phyloP scores from a whole-genome alignment of 2,797 vertebrate genomes.

The Graptemys geographica region DNA sequence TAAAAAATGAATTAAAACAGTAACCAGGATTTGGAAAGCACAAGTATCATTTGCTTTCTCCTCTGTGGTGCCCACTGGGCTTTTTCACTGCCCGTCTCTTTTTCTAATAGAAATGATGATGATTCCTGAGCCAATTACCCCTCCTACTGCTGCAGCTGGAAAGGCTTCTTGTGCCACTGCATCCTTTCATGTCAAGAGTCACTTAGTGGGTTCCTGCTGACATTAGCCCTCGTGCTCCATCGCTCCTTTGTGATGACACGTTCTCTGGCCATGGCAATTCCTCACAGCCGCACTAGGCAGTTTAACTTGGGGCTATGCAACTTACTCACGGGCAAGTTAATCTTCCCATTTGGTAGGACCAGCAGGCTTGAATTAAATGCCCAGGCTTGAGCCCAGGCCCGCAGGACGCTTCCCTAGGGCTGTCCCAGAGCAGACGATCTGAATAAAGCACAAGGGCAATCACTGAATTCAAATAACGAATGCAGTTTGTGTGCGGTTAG shows the following conservation, averaged over 20 bases:
- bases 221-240: background rate
- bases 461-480: background rate
- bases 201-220: background rate
- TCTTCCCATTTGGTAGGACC: background rate
- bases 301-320: too few species aligned
- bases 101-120: background rate
- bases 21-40: background rate
- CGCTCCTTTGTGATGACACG: background rate
- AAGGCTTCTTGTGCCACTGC: background rate
- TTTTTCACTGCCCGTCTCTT: background rate
- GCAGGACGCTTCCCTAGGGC: conserved; percentile 16
- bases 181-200: background rate
- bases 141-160: background rate
- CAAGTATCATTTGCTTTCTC: background rate
- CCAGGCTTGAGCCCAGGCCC: background rate
- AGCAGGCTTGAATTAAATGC: conserved; percentile 12
- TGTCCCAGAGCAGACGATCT: conserved; percentile 24
- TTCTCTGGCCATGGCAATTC: background rate
- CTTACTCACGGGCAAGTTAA: conserved; percentile 21
- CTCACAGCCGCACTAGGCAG: background rate
- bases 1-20: background rate
- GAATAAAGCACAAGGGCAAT: background rate
- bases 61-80: background rate
- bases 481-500: conserved; percentile 4
- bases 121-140: background rate